Percentiles rank a stretch among this genome's conserved stretches.
phyloP scores from a whole-genome alignment of 1,140 invertebrate genomes.

The Eupeodes corollae region DNA sequence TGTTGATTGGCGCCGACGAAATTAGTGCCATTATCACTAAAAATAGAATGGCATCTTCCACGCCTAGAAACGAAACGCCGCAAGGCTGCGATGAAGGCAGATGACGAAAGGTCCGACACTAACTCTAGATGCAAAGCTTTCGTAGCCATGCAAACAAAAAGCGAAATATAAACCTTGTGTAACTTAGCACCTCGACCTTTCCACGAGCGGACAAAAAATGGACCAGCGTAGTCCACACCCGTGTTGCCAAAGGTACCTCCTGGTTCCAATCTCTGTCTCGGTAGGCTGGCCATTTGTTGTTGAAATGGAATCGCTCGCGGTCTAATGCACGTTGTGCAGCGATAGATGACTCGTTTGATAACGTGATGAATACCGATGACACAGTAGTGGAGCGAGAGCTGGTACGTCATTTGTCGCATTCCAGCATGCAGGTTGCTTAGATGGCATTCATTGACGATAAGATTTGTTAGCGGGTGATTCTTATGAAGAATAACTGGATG shows the following conservation, averaged over 20 bases:
- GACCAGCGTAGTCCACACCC: background rate
- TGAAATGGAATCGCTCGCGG: background rate
- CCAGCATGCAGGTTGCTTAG: no score
- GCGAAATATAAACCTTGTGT: slow-evolving; percentile 21
- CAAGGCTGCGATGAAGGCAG: slow-evolving; percentile 23
- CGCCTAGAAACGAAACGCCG: slow-evolving; percentile 15
- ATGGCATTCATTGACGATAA: no score
- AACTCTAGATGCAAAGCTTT: slow-evolving; percentile 25
- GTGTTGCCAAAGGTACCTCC: background rate
- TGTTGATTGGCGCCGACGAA: slow-evolving; percentile 4
- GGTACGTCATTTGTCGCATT: no score
- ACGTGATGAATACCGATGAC: no score
- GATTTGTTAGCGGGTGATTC: no score
- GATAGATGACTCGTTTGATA: no score
- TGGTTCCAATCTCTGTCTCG: background rate
- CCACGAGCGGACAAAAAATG: background rate
- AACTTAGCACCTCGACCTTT: slow-evolving; percentile 9
- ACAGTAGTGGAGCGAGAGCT: no score
- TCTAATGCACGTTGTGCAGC: no score
- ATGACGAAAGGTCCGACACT: slow-evolving; percentile 15
- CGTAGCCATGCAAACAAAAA: slow-evolving; percentile 17
- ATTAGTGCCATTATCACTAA: slow-evolving; percentile 16
- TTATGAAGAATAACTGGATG: no score
- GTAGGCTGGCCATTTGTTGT: background rate
- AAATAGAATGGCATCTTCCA: background rate